phyloP scores from a whole-genome alignment of 2,113 vertebrate genomes.

The Erpornis zantholeuca region DNA sequence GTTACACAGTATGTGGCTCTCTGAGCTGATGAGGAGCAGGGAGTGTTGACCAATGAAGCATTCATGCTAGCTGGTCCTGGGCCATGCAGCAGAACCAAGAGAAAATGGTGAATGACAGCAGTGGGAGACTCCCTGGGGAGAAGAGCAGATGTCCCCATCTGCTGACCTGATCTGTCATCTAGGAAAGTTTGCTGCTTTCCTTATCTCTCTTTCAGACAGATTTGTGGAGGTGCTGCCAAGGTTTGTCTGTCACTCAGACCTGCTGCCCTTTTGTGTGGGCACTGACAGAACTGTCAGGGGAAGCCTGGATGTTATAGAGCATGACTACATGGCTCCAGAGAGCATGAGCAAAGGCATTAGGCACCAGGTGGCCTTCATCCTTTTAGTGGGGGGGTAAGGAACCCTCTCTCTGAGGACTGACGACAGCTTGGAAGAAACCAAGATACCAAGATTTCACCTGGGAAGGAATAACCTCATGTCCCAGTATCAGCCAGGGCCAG shows the following conservation, averaged over 20 bases:
- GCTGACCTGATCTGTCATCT: not conserved
- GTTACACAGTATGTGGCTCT: not conserved
- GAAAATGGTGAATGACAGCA: not conserved
- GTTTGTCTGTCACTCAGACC: not conserved
- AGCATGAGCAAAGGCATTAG: not conserved
- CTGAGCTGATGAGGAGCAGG: not conserved
- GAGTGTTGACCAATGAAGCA: not conserved
- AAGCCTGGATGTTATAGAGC: not conserved
- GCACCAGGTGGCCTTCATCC: not conserved
- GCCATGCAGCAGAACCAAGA: not conserved
- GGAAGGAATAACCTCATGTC: not conserved
- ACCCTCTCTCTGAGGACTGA: not conserved
- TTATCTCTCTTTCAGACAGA: not conserved
- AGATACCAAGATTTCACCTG: not conserved
- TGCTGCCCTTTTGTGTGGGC: not conserved
- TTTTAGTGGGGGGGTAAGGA: not conserved
- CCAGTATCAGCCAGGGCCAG: accelerated
- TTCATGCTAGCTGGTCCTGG: not conserved
- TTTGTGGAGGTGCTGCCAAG: not conserved
- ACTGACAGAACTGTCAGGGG: too few relatives aligned
- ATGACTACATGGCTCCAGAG: not conserved
- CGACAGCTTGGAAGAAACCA: not conserved
- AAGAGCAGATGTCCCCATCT: not conserved
- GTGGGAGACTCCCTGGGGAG: not conserved
- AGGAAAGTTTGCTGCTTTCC: not conserved